Evolutionary conservation across 2,113 vertebrate species (phyloP).

Genomic region (Australoheros scitulus): DNA sequence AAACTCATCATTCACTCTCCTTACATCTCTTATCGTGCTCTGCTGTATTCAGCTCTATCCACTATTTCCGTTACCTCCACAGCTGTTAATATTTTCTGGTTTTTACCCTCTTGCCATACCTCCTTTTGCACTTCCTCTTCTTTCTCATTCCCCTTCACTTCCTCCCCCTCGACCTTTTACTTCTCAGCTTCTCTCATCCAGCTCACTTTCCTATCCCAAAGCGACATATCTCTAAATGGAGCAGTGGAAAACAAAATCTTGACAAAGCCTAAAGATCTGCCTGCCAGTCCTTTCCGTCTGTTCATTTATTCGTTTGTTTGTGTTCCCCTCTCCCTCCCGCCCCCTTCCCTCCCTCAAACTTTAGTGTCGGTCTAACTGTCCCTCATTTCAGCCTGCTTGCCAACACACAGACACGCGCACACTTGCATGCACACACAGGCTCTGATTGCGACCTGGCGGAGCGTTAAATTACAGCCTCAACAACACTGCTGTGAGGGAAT

Average conservation of each 20-base stretch:
- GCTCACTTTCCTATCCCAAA: slow-evolving; percentile 26
- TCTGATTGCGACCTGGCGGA: slow-evolving; percentile 72
- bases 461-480: slow-evolving; percentile 76
- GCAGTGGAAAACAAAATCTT: slow-evolving; percentile 38
- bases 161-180: slow-evolving; percentile 7
- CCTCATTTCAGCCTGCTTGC: slow-evolving; percentile 13
- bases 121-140: neutral
- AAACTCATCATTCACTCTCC: neutral
- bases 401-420: neutral
- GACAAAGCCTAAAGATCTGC: slow-evolving; percentile 43
- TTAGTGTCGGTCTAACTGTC: slow-evolving; percentile 49
- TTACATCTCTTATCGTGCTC: neutral
- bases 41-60: slow-evolving; percentile 2
- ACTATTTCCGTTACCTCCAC: neutral
- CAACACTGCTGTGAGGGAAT: slow-evolving; percentile 66
- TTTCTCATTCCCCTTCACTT: neutral
- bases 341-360: slow-evolving; percentile 6
- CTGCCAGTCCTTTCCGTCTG: slow-evolving; percentile 34
- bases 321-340: neutral
- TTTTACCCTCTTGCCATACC: neutral
- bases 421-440: slow-evolving; percentile 39
- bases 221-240: slow-evolving; percentile 45
- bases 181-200: slow-evolving; percentile 24
- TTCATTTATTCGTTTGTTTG: slow-evolving; percentile 60
- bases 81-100: neutral